Evolutionary conservation across 2,888 invertebrate genomes (phyloP).

Genomic region (Pseudanteris insignis): DNA sequence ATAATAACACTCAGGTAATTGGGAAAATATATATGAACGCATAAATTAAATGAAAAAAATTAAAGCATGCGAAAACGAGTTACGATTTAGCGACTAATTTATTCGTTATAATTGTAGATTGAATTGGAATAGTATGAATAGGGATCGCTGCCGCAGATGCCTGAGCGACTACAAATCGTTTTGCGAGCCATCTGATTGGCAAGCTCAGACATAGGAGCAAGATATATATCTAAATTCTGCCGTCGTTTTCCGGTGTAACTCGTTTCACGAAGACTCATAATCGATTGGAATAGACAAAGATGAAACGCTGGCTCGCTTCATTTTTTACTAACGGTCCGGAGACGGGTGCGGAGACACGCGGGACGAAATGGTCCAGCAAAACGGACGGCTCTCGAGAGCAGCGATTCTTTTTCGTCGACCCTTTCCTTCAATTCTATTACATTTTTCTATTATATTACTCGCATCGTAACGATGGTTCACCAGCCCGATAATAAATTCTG

Average conservation of each 20-base stretch:
- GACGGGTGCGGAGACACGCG: conserved; percentile 1
- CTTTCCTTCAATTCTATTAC: conserved; percentile 32
- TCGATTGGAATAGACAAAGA: conserved; percentile 44
- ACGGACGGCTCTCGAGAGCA: conserved; percentile 14
- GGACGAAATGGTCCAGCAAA: conserved; percentile 2
- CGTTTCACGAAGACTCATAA: conserved; percentile 42
- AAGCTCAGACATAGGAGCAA: conserved; percentile 37
- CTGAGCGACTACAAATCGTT: conserved; percentile 35
- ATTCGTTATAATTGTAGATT: conserved; percentile 23
- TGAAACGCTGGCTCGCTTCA: conserved; percentile 40
- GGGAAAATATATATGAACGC: too few species aligned
- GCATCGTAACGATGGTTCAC: conserved; percentile 56
- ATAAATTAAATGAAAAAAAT: too few species aligned
- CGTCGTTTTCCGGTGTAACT: conserved; percentile 42
- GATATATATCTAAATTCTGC: conserved; percentile 42
- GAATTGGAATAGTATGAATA: conserved; percentile 36
- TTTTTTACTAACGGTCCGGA: conserved; percentile 37
- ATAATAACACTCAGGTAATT: too few species aligned
- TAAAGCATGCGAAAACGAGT: too few species aligned
- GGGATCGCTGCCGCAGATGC: conserved; percentile 31
- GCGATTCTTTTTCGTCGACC: conserved; percentile 17
- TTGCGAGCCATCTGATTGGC: conserved; percentile 34
- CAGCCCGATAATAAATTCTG: conserved; percentile 60
- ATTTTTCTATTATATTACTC: conserved; percentile 40
- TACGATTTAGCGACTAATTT: conserved; percentile 10